These are phyloP conservation scores for Artemia franciscana DNA, from an alignment of 1,140 invertebrate species.

Conservation along the genomic window DNA sequence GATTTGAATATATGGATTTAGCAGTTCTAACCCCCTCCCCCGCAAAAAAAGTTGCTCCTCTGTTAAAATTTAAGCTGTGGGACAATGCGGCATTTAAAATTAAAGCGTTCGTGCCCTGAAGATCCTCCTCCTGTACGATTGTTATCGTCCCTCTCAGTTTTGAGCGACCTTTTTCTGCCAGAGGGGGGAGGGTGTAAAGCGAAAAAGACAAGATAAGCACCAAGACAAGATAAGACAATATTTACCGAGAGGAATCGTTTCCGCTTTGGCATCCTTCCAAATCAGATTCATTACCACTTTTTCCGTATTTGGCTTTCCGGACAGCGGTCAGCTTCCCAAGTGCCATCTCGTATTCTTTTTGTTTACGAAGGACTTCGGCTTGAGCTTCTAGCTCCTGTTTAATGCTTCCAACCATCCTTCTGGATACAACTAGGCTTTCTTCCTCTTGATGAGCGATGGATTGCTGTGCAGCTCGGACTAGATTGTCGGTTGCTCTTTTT, in stretches of 20 bases:
- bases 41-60: background rate
- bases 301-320: slow-evolving; percentile 47
- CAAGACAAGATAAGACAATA: background rate
- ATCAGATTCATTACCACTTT: slow-evolving; percentile 13
- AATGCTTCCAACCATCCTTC: slow-evolving; percentile 74
- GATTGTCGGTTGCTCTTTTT: slow-evolving; percentile 86
- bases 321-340: slow-evolving; percentile 62
- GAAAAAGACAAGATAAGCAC: background rate
- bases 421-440: slow-evolving; percentile 61
- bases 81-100: background rate
- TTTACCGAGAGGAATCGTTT: slow-evolving; percentile 12
- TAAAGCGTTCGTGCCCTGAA: background rate
- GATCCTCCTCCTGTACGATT: background rate
- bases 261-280: slow-evolving; percentile 14
- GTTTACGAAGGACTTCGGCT: slow-evolving; percentile 69
- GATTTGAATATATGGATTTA: too few relatives aligned
- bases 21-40: background rate
- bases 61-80: slow-evolving; percentile 5
- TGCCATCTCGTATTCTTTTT: slow-evolving; percentile 77
- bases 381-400: slow-evolving; percentile 68
- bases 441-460: slow-evolving; percentile 67
- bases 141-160: too few relatives aligned
- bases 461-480: slow-evolving; percentile 80
- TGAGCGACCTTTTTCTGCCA: too few relatives aligned
- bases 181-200: too few relatives aligned